Percentiles rank a stretch among this genome's conserved stretches.
These are phyloP conservation scores for Callosobruchus maculatus DNA, from an alignment of 2,888 invertebrate genomes.

Conservation along the genomic window DNA sequence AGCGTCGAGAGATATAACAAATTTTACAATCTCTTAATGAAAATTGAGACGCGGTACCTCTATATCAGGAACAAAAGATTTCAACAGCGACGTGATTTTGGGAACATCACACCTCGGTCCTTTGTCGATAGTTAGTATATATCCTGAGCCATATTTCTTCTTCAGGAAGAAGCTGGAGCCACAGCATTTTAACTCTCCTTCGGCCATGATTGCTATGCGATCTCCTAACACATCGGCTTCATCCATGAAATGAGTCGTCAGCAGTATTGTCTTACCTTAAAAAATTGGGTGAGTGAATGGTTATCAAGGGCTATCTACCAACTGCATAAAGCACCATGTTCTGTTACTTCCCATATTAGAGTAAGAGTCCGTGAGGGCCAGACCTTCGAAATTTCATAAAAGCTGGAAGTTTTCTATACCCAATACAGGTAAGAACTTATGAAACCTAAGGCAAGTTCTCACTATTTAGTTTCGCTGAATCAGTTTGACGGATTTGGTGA, in stretches of 20 bases:
- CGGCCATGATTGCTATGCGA: slow-evolving; percentile 83
- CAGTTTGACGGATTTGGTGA: too few relatives aligned
- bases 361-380: too few relatives aligned
- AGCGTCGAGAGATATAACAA: too few relatives aligned
- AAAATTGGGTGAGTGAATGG: not conserved
- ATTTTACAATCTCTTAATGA: too few relatives aligned
- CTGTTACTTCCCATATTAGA: too few relatives aligned
- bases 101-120: slow-evolving; percentile 50
- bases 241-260: slow-evolving; percentile 89
- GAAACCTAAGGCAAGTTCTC: too few relatives aligned
- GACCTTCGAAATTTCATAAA: too few relatives aligned
- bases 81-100: slow-evolving; percentile 58
- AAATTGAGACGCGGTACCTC: slow-evolving; percentile 39
- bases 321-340: too few relatives aligned
- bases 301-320: not conserved
- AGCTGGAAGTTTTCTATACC: too few relatives aligned
- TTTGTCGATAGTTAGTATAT: slow-evolving; percentile 73
- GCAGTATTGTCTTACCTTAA: slow-evolving; percentile 68
- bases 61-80: slow-evolving; percentile 62
- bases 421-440: too few relatives aligned
- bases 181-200: slow-evolving; percentile 74
- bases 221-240: slow-evolving; percentile 87
- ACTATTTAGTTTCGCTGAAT: too few relatives aligned
- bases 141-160: slow-evolving; percentile 80
- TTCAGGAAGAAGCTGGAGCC: slow-evolving; percentile 81